Evolutionary conservation across 2,113 vertebrate species (phyloP).

Genomic region (Corythoichthys intestinalis): DNA sequence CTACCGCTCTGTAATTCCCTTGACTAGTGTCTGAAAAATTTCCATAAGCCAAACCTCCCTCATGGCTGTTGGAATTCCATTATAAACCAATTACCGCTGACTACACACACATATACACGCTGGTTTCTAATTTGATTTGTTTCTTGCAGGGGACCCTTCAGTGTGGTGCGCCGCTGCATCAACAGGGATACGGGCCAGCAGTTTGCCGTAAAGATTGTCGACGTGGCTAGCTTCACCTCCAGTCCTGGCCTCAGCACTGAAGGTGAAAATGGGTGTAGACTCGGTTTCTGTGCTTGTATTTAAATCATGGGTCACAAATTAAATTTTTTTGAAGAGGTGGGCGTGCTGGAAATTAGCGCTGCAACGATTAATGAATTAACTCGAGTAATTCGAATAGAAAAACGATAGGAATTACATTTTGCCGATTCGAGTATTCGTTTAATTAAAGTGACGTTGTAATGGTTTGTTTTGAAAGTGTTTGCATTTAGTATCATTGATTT

Average conservation of each 20-base stretch:
- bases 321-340: too few species aligned
- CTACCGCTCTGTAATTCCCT: conserved; percentile 57
- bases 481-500: too few species aligned
- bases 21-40: conserved; percentile 25
- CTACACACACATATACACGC: background rate
- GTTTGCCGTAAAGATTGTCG: conserved; percentile 98
- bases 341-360: too few species aligned
- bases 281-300: background rate
- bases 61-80: background rate
- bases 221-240: conserved; percentile 99
- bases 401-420: too few species aligned
- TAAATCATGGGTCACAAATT: background rate
- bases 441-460: too few species aligned
- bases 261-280: conserved; percentile 74
- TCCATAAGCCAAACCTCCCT: conserved; percentile 27
- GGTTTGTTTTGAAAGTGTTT: too few species aligned
- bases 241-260: conserved; percentile 99
- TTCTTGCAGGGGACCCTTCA: conserved; percentile 90
- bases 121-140: conserved; percentile 10
- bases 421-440: too few species aligned
- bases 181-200: conserved; percentile 98
- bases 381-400: too few species aligned
- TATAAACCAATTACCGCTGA: background rate
- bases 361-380: too few species aligned
- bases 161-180: conserved; percentile 96